Evolutionary conservation across 1,140 invertebrate genomes (phyloP).

Genomic region (Drosophila funebris): DNA sequence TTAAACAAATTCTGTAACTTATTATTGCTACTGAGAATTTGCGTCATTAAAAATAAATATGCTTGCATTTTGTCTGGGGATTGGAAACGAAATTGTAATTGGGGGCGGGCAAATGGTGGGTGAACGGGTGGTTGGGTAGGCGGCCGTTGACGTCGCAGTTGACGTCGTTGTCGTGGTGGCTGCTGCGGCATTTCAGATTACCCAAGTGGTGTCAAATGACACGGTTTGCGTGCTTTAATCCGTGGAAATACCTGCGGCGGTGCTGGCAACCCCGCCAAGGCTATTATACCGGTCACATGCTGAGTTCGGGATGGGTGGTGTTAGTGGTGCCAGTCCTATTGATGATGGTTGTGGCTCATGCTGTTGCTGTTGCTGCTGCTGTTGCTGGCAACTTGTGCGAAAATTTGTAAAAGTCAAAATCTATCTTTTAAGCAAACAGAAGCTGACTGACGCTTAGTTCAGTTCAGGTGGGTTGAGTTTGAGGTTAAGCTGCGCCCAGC

Average conservation of each 20-base stretch:
- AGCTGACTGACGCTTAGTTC: constrained; percentile 15
- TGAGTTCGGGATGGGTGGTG: constrained; percentile 40
- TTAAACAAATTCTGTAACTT: constrained; percentile 53
- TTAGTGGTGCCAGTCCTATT: neutral
- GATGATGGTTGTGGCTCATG: neutral
- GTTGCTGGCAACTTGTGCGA: constrained; percentile 61
- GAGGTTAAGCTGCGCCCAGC: constrained; percentile 23
- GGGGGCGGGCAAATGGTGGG: constrained; percentile 16
- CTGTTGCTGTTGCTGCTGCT: neutral
- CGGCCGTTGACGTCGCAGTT: neutral
- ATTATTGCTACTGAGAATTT: constrained; percentile 63
- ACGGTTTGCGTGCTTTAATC: constrained; percentile 78
- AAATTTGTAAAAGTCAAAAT: constrained; percentile 82
- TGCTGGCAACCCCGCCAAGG: constrained; percentile 59
- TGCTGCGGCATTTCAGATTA: constrained; percentile 73
- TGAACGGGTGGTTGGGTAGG: constrained; percentile 6
- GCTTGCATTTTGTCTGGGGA: constrained; percentile 54
- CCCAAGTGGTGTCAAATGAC: constrained; percentile 80
- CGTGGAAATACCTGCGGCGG: constrained; percentile 77
- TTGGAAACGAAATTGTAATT: constrained; percentile 26
- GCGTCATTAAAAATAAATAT: constrained; percentile 76
- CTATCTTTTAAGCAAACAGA: constrained; percentile 69
- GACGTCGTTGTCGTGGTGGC: constrained; percentile 26
- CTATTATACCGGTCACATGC: constrained; percentile 77
- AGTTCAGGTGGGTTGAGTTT: constrained; percentile 48